Percentiles rank a stretch among this genome's conserved stretches.
phyloP scores from a whole-genome alignment of 2,888 invertebrate species.

The Mythimna albipuncta region DNA sequence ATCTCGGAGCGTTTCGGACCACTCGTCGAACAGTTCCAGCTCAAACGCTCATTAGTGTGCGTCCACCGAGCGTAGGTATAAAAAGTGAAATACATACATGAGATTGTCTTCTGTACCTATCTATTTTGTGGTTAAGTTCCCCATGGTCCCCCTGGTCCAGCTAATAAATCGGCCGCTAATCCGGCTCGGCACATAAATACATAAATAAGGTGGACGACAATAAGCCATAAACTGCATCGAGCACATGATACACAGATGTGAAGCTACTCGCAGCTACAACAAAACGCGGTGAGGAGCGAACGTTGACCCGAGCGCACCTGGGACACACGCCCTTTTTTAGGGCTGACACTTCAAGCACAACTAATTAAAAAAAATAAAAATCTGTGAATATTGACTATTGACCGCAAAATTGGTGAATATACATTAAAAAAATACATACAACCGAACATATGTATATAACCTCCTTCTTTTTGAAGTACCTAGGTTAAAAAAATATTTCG shows the following conservation, averaged over 20 bases:
- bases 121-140: not conserved
- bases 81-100: too few species aligned
- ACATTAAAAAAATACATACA: too few species aligned
- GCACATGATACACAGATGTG: slow-evolving; percentile 17
- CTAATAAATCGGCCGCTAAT: slow-evolving; percentile 24
- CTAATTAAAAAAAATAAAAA: not conserved
- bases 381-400: too few species aligned
- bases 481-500: not conserved
- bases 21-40: too few species aligned
- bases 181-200: slow-evolving; percentile 1
- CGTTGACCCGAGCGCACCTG: slow-evolving; percentile 74
- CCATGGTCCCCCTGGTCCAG: not conserved
- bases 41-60: too few species aligned
- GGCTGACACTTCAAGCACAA: slow-evolving; percentile 59
- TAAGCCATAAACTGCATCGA: slow-evolving; percentile 44
- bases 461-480: too few species aligned
- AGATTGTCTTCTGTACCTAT: too few species aligned
- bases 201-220: slow-evolving; percentile 25
- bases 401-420: too few species aligned
- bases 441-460: too few species aligned
- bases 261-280: slow-evolving; percentile 30
- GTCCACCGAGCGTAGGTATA: too few species aligned
- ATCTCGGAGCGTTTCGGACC: too few species aligned
- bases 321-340: slow-evolving; percentile 67
- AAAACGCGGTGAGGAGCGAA: slow-evolving; percentile 49